A percentile compares a stretch with the other conserved stretches of the same genome.
Evolutionary conservation across 2,113 vertebrate genomes (phyloP).

Genomic region (Coracopsis vasa): DNA sequence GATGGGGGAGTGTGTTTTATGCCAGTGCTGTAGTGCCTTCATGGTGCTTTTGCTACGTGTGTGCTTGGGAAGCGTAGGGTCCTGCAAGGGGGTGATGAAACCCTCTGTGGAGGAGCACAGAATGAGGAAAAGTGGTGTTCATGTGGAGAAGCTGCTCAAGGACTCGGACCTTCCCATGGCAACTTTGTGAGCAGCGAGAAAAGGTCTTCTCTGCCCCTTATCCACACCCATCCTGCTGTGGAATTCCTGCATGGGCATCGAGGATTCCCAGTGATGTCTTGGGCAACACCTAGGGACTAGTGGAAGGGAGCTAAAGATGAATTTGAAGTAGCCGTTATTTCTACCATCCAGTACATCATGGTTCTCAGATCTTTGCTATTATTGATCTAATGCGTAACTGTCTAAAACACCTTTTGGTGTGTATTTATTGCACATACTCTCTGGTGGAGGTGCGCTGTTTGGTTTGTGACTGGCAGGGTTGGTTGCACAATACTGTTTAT

Average conservation of each 20-base stretch:
- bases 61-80: background rate
- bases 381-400: background rate
- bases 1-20: fast-evolving
- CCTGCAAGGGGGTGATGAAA: background rate
- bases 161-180: background rate
- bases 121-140: background rate
- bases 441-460: background rate
- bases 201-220: background rate
- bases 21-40: background rate
- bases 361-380: background rate
- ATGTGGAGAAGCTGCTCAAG: background rate
- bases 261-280: background rate
- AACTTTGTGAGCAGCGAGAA: background rate
- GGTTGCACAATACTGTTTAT: background rate
- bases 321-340: background rate
- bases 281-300: fast-evolving
- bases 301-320: background rate
- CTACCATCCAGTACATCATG: fast-evolving
- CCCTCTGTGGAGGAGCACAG: background rate
- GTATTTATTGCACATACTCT: background rate
- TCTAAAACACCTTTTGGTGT: background rate
- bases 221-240: background rate
- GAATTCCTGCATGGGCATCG: background rate
- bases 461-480: background rate
- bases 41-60: background rate